Base-by-base conservation (phyloP, 2,113 vertebrate genomes). In the Scomber colias region DNA sequence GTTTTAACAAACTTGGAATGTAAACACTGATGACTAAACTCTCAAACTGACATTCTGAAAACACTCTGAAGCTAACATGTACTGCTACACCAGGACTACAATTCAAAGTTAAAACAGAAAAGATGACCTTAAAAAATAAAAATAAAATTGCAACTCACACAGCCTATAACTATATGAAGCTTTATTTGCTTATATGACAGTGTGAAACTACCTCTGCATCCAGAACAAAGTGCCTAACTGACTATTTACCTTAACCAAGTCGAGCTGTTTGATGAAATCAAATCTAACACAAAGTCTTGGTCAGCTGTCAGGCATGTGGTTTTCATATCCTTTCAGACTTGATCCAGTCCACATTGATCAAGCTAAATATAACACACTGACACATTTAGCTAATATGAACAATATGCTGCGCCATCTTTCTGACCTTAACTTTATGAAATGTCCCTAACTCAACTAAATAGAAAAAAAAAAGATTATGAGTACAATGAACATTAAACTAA, bases 301-400 rank as follows among this genome's bases (percentile, higher is more conserved):
- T 54, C 8, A 48, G 16, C 10, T 30, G 62, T 80, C 86, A 79
- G 77, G 78, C 80, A 82, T 81, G 82, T 88, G 84, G 71, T 81
- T 81, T 72, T 61, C 70, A 81, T 85, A 73, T 92, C 83, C 78
- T 84, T 68, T 54, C 11, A 11, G 69, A 77, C 49, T 35, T 17
- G 3, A 4, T 62, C 51, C 66, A 79, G 31, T 14, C 60, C 70
- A 53, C 68, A 59, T 3, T 27, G 67, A 78, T 89, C 72, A 81
- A 54, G 44, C 65, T 53, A 51, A 78, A 72, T 2, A 46, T 66
- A 85, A 61, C 64, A 57, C 15, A 53, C 50, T 51, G 60, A 76
- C 65, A 64, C 48, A 45, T 35, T 68, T 51, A 7, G 11, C 62
- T 14, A 57, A 71, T 24, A n/a, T 53, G 50, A 71, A 30, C 45